phyloP scores from a whole-genome alignment of 2,113 vertebrate genomes.

The Ellobius talpinus region DNA sequence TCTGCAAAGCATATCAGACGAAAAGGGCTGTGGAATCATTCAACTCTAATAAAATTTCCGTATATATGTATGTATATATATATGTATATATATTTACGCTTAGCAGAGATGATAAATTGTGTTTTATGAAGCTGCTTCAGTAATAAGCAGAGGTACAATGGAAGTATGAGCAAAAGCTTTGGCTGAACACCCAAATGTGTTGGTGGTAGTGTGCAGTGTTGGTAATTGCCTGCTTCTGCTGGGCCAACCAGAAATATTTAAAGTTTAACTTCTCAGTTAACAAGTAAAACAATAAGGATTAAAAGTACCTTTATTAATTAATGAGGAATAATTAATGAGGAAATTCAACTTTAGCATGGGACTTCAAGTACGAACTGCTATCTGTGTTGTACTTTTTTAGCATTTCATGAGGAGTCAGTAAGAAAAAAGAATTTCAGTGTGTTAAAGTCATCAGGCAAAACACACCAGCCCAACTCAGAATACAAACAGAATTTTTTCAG shows the following conservation, averaged over 20 bases:
- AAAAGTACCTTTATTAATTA: neutral
- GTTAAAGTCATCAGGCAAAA: conserved; percentile 18
- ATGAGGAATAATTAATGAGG: neutral
- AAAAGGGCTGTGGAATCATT: neutral
- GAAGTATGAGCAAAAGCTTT: neutral
- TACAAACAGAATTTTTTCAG: conserved; percentile 31
- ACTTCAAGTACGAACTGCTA: neutral
- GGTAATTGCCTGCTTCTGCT: neutral
- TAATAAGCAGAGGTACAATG: neutral
- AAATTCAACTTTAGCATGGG: neutral
- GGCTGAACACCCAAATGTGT: accelerated
- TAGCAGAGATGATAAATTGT: neutral
- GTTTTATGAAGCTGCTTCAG: neutral
- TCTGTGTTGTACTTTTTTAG: neutral
- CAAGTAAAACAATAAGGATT: neutral
- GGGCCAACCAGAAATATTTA: neutral
- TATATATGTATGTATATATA: too few relatives aligned
- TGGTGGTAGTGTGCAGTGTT: neutral
- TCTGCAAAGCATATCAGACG: neutral
- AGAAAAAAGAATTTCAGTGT: neutral
- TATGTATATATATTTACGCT: too few relatives aligned
- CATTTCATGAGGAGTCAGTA: neutral
- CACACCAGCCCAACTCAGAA: neutral
- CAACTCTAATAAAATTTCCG: neutral
- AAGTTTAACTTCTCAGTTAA: neutral